Base-by-base conservation (phyloP, 2,888 invertebrate genomes). In the Cryptops parisi region DNA sequence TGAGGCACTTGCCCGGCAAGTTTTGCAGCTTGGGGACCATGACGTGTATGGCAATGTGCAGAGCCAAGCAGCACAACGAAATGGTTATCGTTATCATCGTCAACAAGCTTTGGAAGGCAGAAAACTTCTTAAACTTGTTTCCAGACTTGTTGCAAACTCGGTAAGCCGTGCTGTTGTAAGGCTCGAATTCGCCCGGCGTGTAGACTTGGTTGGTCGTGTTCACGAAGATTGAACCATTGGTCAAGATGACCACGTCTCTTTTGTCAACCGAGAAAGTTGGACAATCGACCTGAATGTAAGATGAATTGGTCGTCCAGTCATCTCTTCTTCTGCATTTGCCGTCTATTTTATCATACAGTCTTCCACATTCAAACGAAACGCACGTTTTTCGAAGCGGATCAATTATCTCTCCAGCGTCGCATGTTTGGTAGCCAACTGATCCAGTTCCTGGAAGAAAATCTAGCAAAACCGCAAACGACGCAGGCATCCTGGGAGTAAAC, bases 1-100 rank as follows among this genome's bases (percentile, higher is more conserved):
- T 60, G 12, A 71, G 58, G 53, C 68, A 70, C 55, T 66, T 68
- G 2, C 70, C 71, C 0, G 70, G 70, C 2, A 68, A 60, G 59
- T 70, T 72, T 41, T 67, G 60, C 53, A 66, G 57, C 52, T 67
- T 64, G 12, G 65, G 63, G 2, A 66, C 54, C 3, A 62, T 43
- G 3, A 58, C 52, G 58, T 68, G 70, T 0, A 70, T 60, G 2
- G 62, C 21, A 17, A 72, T 64, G 54, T 68, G 68, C 9, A 68
- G 52, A 1, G 62, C 54, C 2, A 70, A 60, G 26, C 66, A 66
- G 4, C 65, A 43, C 2, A 69, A 55, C 0, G 71, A 71, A 12
- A 70, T 49, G 1, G 63, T 57, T 27, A 68, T 53, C 6, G 66
- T 64, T 12, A 67, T 57, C 3, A 63, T 54, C 5, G 70, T 66